Base-by-base conservation (phyloP, 1,140 invertebrate genomes). In the Cherax quadricarinatus region DNA sequence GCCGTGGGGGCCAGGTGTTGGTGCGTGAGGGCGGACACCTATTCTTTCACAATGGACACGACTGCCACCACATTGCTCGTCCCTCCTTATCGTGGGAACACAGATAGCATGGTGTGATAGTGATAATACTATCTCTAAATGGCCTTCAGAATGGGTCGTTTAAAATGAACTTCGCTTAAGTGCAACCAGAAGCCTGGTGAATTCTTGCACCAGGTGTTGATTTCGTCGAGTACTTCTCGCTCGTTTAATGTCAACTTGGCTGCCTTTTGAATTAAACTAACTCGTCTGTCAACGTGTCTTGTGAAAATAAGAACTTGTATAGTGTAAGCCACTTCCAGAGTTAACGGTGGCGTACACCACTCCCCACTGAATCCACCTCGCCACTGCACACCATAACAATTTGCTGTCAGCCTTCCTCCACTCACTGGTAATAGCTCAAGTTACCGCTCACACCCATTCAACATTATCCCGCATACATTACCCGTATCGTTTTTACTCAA, bases 341-440 rank as follows among this genome's bases (percentile, higher is more conserved):
- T 12, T 75, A n/a, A 4, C 6, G 7, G 70, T 30, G n/a, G 21
- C 24, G 9, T 21, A n/a, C 1, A 60, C 48, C 51, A 21, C 51
- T 9, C 81, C 51, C 6, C 51, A 83, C 81, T 60, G 48, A 53
- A 83, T 3, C 81, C 12, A 83, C 81, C 81, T 83, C 81, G 81
- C n/a, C 81, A 83, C 81, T 83, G 81, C 21, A 24, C 18, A 83
- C 53, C 81, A 83, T n/a, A 53, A 83, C 81, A 83, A 83, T 83
- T 83, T 60, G 14, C 81, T 24, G 51, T 18, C 10, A 57, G 51
- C 51, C 51, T 83, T 48, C 80, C 53, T n/a, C 21, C 6, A 41
- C 80, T n/a, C 12, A 60, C 81, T 83, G 81, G 81, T 60, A 83
- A 83, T 21, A n/a, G 7, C n/a, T 21, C 75, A n/a, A 48, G 85